phyloP scores from a whole-genome alignment of 2,888 invertebrate genomes.

The Mycalesis mineus region DNA sequence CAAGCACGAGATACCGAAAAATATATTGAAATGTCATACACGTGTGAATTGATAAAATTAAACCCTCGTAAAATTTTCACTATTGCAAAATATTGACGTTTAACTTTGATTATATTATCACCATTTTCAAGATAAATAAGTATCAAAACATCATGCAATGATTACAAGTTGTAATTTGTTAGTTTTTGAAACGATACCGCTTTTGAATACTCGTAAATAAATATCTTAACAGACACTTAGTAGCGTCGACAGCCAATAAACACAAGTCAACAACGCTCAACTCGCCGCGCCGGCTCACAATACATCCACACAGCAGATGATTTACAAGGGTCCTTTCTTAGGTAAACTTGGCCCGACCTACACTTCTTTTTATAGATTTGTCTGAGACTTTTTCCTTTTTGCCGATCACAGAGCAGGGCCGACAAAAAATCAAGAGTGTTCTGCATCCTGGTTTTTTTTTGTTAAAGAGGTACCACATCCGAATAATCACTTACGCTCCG shows the following conservation, averaged over 20 bases:
- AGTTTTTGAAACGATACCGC: slow-evolving; percentile 34
- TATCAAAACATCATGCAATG: neutral
- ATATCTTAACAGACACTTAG: slow-evolving; percentile 69
- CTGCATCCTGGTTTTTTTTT: slow-evolving; percentile 74
- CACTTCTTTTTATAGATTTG: slow-evolving; percentile 75
- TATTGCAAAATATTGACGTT: too few relatives aligned
- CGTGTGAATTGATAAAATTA: neutral
- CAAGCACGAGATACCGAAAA: too few relatives aligned
- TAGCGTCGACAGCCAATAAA: slow-evolving; percentile 71
- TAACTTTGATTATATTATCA: too few relatives aligned
- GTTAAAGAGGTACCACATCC: slow-evolving; percentile 75
- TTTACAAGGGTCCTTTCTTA: slow-evolving; percentile 78
- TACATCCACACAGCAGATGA: slow-evolving; percentile 71
- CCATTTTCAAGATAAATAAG: neutral
- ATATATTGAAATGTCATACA: neutral
- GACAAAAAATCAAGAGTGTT: slow-evolving; percentile 66
- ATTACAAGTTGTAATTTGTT: slow-evolving; percentile 3
- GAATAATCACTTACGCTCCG: slow-evolving; percentile 74
- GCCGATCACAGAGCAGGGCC: slow-evolving; percentile 67
- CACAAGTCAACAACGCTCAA: slow-evolving; percentile 72
- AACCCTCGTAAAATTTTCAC: too few relatives aligned
- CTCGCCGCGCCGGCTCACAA: slow-evolving; percentile 66
- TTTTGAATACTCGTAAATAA: slow-evolving; percentile 57
- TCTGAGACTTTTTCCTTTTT: slow-evolving; percentile 68
- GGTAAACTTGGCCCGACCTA: slow-evolving; percentile 72